Evolutionary conservation across 2,113 vertebrate species (phyloP).

Genomic region (Eonycteris spelaea): DNA sequence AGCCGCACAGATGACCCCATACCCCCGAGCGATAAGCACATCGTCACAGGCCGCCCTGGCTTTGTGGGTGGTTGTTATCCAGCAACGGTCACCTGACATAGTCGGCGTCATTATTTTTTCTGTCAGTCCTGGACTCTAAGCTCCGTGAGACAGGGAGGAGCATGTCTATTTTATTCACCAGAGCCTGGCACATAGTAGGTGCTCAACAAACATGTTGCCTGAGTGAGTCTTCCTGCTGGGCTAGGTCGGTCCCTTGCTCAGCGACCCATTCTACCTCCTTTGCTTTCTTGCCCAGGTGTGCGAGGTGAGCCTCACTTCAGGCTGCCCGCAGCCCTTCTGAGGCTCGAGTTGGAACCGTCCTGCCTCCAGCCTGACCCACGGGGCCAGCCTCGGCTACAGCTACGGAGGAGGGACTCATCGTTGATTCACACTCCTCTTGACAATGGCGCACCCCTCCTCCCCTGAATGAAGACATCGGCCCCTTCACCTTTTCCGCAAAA

Average conservation of each 20-base stretch:
- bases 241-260: neutral
- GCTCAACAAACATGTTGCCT: neutral
- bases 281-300: neutral
- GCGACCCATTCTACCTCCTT: neutral
- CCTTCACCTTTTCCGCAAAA: neutral
- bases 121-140: neutral
- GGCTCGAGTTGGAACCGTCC: neutral
- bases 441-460: neutral
- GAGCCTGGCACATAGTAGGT: neutral
- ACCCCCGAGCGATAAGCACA: fast-evolving
- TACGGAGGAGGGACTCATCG: neutral
- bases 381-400: neutral
- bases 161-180: neutral
- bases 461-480: neutral
- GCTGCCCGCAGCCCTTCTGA: neutral
- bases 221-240: neutral
- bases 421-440: neutral
- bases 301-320: neutral
- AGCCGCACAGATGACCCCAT: neutral
- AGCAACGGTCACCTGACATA: neutral
- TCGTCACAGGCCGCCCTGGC: neutral
- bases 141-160: neutral
- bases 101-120: no score
- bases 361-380: neutral
- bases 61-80: neutral